Percentiles rank a stretch among this genome's conserved stretches.
Evolutionary conservation across 2,113 vertebrate species (phyloP).

Genomic region (Hirundichthys speculiger): DNA sequence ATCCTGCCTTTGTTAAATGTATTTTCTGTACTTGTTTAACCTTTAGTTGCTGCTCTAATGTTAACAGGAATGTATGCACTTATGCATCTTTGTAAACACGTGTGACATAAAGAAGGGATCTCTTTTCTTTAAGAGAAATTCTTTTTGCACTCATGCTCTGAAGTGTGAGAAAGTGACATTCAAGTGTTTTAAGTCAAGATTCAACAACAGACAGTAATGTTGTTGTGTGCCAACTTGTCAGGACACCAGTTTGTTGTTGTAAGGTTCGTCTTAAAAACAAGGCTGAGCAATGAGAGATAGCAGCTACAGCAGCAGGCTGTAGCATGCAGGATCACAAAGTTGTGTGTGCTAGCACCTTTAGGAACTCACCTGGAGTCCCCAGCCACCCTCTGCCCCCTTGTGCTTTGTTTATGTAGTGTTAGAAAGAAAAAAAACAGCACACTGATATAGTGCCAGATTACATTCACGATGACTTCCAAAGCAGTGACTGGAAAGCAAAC

Average conservation of each 20-base stretch:
- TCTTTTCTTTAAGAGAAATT: too few species aligned
- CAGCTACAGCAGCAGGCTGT: conserved; percentile 24
- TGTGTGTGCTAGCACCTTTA: conserved; percentile 35
- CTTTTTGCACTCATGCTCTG: too few species aligned
- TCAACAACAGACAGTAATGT: conserved; percentile 11
- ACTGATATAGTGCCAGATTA: conserved; percentile 9
- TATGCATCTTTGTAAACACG: too few species aligned
- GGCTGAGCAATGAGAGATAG: conserved; percentile 34
- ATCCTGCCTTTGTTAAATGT: too few species aligned
- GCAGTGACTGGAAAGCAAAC: too few species aligned
- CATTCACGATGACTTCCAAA: neutral
- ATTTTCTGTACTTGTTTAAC: too few species aligned
- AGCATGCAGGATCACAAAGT: conserved; percentile 46
- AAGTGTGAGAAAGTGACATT: too few species aligned
- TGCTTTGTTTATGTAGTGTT: conserved; percentile 18
- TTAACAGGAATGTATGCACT: too few species aligned
- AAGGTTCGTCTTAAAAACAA: conserved; percentile 47
- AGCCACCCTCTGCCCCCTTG: neutral
- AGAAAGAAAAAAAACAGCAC: conserved; percentile 6
- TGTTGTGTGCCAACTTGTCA: conserved; percentile 36
- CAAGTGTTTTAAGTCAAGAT: neutral
- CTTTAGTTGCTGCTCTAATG: too few species aligned
- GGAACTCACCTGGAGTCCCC: conserved; percentile 14
- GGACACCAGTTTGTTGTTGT: conserved; percentile 38
- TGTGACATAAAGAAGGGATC: too few species aligned